These are phyloP conservation scores for Heliconius hortense DNA, from an alignment of 2,888 invertebrate species.

Conservation along the genomic window DNA sequence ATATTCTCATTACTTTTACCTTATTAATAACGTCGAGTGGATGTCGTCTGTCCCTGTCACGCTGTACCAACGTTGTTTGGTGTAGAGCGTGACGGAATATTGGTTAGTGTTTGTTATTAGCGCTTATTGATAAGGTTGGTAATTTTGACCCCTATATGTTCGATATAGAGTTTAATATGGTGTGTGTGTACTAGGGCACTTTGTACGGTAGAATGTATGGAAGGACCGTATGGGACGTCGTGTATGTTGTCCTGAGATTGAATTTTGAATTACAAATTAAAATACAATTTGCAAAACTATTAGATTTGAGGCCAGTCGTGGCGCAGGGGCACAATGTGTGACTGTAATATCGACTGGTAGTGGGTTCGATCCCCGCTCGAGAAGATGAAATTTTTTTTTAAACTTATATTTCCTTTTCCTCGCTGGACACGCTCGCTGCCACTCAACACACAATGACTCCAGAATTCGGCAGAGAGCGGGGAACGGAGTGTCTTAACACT, in stretches of 20 bases:
- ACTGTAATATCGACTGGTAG: too few relatives aligned
- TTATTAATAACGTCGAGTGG: constrained; percentile 30
- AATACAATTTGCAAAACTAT: constrained; percentile 12
- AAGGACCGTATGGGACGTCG: constrained; percentile 55
- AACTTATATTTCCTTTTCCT: too few relatives aligned
- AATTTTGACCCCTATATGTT: constrained; percentile 48
- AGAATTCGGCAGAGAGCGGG: too few relatives aligned
- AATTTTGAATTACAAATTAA: constrained; percentile 51
- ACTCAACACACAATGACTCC: too few relatives aligned
- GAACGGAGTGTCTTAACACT: too few relatives aligned
- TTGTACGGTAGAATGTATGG: constrained; percentile 59
- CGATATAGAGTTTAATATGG: constrained; percentile 54
- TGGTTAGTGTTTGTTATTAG: constrained; percentile 24
- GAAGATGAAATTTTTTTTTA: too few relatives aligned
- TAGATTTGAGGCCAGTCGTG: too few relatives aligned
- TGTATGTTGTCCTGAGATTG: constrained; percentile 67
- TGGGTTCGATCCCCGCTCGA: too few relatives aligned
- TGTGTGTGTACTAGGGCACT: constrained; percentile 49
- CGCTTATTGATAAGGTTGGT: constrained; percentile 13
- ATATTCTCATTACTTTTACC: constrained; percentile 48
- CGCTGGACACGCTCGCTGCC: too few relatives aligned
- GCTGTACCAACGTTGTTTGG: neutral
- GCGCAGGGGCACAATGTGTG: too few relatives aligned
- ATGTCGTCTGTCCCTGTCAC: constrained; percentile 12
- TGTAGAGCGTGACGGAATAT: constrained; percentile 4